Conservation (phyloP, 23 tunicate species). For the Styela plicata region DNA sequence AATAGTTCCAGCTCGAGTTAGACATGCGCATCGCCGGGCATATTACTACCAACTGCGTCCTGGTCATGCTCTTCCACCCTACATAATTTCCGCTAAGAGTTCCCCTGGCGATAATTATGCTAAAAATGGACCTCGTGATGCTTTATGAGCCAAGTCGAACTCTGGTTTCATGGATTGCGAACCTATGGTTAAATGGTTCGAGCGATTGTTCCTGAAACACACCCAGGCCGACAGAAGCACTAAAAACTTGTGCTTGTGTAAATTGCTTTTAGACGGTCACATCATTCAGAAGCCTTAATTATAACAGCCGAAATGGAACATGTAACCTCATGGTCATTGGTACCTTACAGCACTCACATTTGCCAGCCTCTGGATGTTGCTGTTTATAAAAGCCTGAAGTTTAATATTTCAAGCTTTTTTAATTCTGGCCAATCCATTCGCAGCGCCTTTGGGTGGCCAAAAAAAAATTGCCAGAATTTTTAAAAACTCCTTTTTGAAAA, state of each 20-base stretch:
- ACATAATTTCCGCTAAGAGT: background rate
- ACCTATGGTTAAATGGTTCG: background rate
- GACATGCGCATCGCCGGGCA: background rate
- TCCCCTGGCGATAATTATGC: background rate
- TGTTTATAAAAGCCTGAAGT: background rate
- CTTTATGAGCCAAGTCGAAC: background rate
- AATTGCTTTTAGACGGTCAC: background rate
- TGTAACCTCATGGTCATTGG: background rate
- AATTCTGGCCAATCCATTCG: background rate
- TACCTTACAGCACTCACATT: background rate
- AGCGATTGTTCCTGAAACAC: background rate
- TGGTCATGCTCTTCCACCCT: background rate
- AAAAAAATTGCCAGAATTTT: background rate
- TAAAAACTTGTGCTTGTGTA: background rate
- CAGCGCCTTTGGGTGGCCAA: background rate
- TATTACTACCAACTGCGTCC: background rate
- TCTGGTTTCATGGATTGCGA: background rate
- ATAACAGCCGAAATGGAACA: background rate
- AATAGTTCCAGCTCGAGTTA: background rate
- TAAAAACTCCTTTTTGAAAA: background rate
- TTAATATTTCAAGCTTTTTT: too few species aligned
- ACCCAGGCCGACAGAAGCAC: background rate
- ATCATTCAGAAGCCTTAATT: background rate
- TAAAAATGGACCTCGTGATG: background rate
- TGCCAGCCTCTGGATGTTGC: background rate